Base-by-base conservation (phyloP, 2,888 invertebrate species). In the Amblyjoppa fuscipennis region DNA sequence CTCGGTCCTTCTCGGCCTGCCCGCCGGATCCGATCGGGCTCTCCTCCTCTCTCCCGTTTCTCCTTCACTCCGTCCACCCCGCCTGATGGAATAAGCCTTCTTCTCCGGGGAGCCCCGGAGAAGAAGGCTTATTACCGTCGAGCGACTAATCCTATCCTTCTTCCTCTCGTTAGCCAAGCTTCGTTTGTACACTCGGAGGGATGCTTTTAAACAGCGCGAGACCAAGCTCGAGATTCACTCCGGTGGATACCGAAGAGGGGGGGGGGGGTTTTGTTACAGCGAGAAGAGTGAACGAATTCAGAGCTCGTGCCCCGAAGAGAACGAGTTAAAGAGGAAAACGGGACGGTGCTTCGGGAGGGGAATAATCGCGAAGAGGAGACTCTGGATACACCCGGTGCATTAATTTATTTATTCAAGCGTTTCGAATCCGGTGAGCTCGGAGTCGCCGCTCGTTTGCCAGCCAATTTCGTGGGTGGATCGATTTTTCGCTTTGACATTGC, bases 61-160 rank as follows among this genome's bases (percentile, higher is more conserved):
- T 68, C 87, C 86, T 82, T 87, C 88, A 85, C 80, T 88, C 71
- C 69, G 75, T 81, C 85, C 68, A 45, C 45, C 45, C 45, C 45
- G 45, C 31, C 28, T 11, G 53, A 56, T 20, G 20, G 20, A 20
- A 20, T 20, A 20, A 20, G 20, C 20, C 20, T 20, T 20, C 20
- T 20, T 20, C 20, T 20, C 20, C 20, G 0, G 20, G 20, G 20
- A 20, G 59, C 11, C 61, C 28, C 61, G 56, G 34, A 28, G 66
- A 28, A 73, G 78, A 83, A 81, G 89, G 91, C 93, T 93, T 93
- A 93, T 93, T 93, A 93, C 92, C 92, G 89, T 81, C 83, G 80
- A 89, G 87, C 73, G 86, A 85, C 91, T 92, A 93, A 92, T 91
- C 89, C 92, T 90, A 89, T 93, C 92, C 92, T 91, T 90, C 89